Percentiles rank a stretch among this genome's conserved stretches.
These are phyloP conservation scores for Panopea generosa DNA, from an alignment of 2,888 invertebrate species.

Conservation along the genomic window DNA sequence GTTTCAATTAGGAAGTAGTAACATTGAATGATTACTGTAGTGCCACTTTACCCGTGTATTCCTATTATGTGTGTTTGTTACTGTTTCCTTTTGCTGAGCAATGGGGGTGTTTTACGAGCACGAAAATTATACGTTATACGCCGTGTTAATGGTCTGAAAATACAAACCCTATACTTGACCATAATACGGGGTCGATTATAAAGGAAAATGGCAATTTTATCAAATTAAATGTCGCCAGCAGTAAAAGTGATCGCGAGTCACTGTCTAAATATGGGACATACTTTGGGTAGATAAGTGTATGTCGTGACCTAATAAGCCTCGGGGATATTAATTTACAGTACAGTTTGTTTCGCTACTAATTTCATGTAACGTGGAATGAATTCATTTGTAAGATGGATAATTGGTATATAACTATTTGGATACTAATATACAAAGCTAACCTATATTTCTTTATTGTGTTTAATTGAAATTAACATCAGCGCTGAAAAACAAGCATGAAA, in stretches of 20 bases:
- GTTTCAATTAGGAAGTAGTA: conserved; percentile 41
- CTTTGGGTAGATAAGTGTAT: background rate
- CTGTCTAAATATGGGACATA: background rate
- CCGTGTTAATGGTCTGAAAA: conserved; percentile 35
- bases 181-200: background rate
- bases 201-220: background rate
- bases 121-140: conserved; percentile 38
- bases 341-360: background rate
- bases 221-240: conserved; percentile 27
- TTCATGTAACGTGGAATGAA: no score
- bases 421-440: no score
- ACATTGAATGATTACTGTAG: conserved; percentile 10
- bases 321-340: background rate
- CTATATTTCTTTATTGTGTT: no score
- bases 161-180: conserved; percentile 14
- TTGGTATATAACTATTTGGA: no score
- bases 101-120: conserved; percentile 45
- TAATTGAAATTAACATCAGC: no score
- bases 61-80: conserved; percentile 38
- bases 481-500: no score
- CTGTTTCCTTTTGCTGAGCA: conserved; percentile 31
- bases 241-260: background rate
- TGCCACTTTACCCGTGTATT: conserved; percentile 13
- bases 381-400: no score
- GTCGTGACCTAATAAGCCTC: no score